Evolutionary conservation across 2,797 vertebrate species (phyloP).

Genomic region (Pelodytes ibericus): DNA sequence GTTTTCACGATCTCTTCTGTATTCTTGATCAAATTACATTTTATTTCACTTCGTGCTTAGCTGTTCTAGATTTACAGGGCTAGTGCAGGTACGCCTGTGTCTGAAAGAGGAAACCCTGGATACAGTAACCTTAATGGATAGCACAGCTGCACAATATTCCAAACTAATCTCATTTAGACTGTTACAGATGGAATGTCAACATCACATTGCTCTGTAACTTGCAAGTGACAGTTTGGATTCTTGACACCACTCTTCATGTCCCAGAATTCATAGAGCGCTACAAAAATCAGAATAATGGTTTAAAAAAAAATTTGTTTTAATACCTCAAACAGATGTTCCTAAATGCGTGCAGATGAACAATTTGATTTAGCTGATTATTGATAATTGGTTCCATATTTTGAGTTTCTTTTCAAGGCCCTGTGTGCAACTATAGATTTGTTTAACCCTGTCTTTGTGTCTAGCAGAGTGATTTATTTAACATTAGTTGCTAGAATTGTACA

Average conservation of each 20-base stretch:
- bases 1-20: not conserved
- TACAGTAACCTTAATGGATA: not conserved
- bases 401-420: conserved; percentile 27
- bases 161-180: conserved; percentile 31
- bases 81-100: not conserved
- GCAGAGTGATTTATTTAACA: not conserved
- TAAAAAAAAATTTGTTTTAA: conserved; percentile 40
- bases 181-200: conserved; percentile 38
- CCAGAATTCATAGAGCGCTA: conserved; percentile 16
- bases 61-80: not conserved
- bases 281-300: conserved; percentile 36
- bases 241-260: conserved; percentile 39
- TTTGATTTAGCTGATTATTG: conserved; percentile 46
- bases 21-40: not conserved
- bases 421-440: conserved; percentile 35
- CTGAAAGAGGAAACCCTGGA: not conserved
- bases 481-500: not conserved
- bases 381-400: conserved; percentile 54
- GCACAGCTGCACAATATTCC: conserved; percentile 10
- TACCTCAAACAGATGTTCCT: conserved; percentile 49
- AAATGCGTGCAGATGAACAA: conserved; percentile 51
- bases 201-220: conserved; percentile 18
- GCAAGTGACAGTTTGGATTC: conserved; percentile 30
- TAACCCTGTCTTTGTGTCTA: conserved; percentile 19
- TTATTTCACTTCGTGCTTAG: not conserved